Base-by-base conservation (phyloP, 2,888 invertebrate species). In the Catocala nupta region DNA sequence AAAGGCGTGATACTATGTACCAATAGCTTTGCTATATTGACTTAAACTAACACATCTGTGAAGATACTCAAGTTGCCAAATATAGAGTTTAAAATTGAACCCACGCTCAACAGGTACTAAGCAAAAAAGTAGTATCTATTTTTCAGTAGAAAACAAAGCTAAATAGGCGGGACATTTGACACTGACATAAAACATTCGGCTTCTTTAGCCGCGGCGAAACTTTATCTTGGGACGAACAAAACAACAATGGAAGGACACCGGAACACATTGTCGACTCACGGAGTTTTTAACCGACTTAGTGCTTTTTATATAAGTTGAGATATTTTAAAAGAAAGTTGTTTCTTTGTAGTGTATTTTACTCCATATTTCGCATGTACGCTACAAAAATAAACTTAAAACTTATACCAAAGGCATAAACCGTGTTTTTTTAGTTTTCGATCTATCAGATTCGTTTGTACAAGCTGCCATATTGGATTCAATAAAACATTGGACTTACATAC, bases 111-210 rank as follows among this genome's bases (percentile, higher is more conserved):
- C 76, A 75, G 75, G 76, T 78, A 56, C 10, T 75, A 60, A 61
- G 47, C 43, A 25, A 54, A 63, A 51, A 36, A 51, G 47, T 36
- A 0, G 4, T 25, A 54, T 74, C 62, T 58, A 70, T 60, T 74
- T 80, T 70, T 65, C 64, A 73, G 66, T 63, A 62, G 54, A 69
- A 77, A 76, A 71, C 73, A 71, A 69, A 77, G 59, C 65, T 67
- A 77, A 73, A 73, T 74, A 75, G 75, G 80, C 71, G 74, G 71
- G 80, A 81, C 81, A 80, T 81, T 85, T 85, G 88, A 86, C 84
- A 82, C 81, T 68, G 68, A 75, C 78, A 83, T 82, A 85, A 84
- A 87, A 85, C 83, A 83, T 81, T 74, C 70, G 76, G 66, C 74
- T 73, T 66, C 74, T 73, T 57, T 59, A 59, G 53, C 60, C 68